Percentiles rank a stretch among this genome's conserved stretches.
Evolutionary conservation across 2,797 vertebrate genomes (phyloP).

Genomic region (Prunella strophiata): DNA sequence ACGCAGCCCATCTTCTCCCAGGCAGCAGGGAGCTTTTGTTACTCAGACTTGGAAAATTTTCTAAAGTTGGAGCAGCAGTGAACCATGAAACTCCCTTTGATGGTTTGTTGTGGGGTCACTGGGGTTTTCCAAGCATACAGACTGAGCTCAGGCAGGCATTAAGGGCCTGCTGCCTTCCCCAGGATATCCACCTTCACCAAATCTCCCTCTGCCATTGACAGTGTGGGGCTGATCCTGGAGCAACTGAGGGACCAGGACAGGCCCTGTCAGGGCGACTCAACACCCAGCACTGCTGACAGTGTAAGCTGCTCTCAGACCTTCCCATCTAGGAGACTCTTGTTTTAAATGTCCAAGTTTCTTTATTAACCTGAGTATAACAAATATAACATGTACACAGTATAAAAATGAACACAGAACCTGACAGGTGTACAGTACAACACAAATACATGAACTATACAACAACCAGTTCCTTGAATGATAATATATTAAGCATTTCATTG

Average conservation of each 20-base stretch:
- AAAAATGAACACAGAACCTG: conserved; percentile 78
- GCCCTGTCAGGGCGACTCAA: not conserved
- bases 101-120: not conserved
- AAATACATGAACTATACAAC: not conserved
- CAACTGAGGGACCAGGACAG: not conserved
- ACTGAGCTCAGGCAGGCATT: not conserved
- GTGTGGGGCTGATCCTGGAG: not conserved
- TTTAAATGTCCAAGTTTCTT: conserved; percentile 75
- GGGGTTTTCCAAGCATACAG: not conserved
- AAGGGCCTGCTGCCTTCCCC: not conserved
- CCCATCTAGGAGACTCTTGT: not conserved
- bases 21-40: not conserved
- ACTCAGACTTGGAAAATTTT: not conserved
- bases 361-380: conserved; percentile 88
- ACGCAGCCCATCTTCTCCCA: not conserved
- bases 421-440: conserved; percentile 72
- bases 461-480: conserved; percentile 28
- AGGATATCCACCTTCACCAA: not conserved
- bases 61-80: not conserved
- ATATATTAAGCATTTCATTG: conserved; percentile 67
- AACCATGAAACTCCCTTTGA: not conserved
- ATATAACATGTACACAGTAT: conserved; percentile 79
- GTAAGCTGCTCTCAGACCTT: not conserved
- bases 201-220: rapidly evolving
- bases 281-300: not conserved